Percentiles rank a stretch among this genome's conserved stretches.
These are phyloP conservation scores for Notocelia uddmanniana DNA, from an alignment of 2,888 invertebrate genomes.

Conservation along the genomic window DNA sequence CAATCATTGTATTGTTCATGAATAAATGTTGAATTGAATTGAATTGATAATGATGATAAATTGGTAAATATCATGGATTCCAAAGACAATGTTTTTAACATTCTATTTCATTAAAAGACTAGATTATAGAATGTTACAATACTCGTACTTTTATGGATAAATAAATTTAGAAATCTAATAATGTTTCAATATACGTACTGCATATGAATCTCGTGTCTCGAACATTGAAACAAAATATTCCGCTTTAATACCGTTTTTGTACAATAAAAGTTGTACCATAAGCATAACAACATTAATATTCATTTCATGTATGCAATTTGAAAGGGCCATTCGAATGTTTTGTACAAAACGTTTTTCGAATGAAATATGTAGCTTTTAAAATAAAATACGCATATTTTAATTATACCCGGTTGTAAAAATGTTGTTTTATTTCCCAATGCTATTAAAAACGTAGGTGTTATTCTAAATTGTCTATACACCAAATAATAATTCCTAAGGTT, in stretches of 20 bases:
- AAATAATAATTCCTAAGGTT: background rate
- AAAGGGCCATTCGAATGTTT: background rate
- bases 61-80: too few relatives aligned
- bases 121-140: too few relatives aligned
- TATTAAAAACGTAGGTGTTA: background rate
- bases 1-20: too few relatives aligned
- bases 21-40: too few relatives aligned
- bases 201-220: background rate
- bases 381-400: slow-evolving; percentile 10
- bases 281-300: slow-evolving; percentile 6
- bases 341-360: background rate
- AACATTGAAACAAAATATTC: background rate
- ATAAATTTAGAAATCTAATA: too few relatives aligned
- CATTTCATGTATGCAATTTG: slow-evolving; percentile 1
- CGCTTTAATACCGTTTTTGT: background rate
- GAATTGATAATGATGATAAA: too few relatives aligned
- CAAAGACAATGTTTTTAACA: too few relatives aligned
- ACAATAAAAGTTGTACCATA: background rate
- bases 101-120: too few relatives aligned
- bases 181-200: too few relatives aligned
- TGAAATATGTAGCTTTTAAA: background rate
- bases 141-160: too few relatives aligned
- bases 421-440: background rate
- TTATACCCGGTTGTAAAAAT: background rate
- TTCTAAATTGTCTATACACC: too few relatives aligned